phyloP scores from a whole-genome alignment of 2,113 vertebrate genomes.

The Taxidea taxus region DNA sequence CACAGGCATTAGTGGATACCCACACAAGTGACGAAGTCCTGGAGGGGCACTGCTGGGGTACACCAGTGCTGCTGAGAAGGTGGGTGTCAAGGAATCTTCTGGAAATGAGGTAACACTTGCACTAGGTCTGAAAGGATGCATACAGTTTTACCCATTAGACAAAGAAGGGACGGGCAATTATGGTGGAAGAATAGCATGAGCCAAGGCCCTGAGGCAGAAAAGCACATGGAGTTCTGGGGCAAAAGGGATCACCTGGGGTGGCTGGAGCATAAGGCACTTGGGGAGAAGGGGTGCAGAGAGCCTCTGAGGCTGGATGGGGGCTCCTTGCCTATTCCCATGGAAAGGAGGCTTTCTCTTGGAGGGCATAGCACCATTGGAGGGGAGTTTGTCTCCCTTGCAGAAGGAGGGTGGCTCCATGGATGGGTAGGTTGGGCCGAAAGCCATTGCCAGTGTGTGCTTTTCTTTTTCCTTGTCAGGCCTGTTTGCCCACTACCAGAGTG shows the following conservation, averaged over 20 bases:
- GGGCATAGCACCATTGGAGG: too few relatives aligned
- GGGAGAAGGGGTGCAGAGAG: not conserved
- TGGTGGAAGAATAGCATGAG: not conserved
- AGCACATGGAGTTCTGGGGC: not conserved
- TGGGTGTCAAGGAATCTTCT: not conserved
- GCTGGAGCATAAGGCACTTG: too few relatives aligned
- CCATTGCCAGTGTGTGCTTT: too few relatives aligned
- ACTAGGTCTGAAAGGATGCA: not conserved
- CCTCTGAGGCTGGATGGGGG: rapidly evolving
- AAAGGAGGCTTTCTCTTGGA: not conserved
- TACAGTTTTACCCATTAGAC: not conserved
- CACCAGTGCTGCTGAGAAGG: not conserved
- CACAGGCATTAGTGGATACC: not conserved
- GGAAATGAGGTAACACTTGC: not conserved
- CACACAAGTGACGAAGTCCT: not conserved
- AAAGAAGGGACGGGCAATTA: not conserved
- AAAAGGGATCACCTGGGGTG: not conserved
- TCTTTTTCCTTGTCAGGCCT: too few relatives aligned
- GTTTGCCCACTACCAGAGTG: not conserved
- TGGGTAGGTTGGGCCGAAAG: not conserved
- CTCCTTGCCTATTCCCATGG: not conserved
- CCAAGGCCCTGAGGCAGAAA: not conserved
- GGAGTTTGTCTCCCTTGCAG: not conserved
- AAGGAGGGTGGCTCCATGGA: not conserved
- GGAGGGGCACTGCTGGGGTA: not conserved